Base-by-base conservation (phyloP, 2,888 invertebrate species). In the Diarsia brunnea region DNA sequence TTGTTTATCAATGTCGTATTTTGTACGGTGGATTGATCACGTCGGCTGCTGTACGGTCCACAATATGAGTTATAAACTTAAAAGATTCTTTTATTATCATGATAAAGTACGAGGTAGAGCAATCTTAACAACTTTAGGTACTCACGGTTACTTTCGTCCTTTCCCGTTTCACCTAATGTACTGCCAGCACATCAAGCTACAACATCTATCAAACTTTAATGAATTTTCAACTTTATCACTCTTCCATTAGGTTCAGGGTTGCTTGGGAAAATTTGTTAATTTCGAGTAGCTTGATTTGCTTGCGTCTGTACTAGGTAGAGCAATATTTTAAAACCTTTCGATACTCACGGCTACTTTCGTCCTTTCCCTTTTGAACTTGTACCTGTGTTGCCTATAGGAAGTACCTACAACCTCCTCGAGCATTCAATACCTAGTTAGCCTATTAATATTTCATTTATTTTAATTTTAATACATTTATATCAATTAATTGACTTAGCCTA, bases 1-100 rank as follows among this genome's bases (percentile, higher is more conserved):
- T 78, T 68, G n/a, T 83, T 69, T 49, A 75, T 64, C 69, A 80
- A 81, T 81, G 77, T 70, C 83, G 69, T 71, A 60, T 49, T 69
- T 69, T 27, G 49, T 78, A 55, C 69, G 49, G 45, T 4, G 61
- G 64, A 53, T 58, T 73, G 58, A 74, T 79, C 58, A 78, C 64
- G 64, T 73, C 19, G 43, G 31, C 45, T 47, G 38, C 38, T 38
- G 24, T n/a, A 45, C 2, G n/a, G n/a, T n/a, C 5, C 27, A 31
- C 21, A 27, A 14, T 47, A 47, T 76, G 76, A 76, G 45, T 75
- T 68, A 67, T 67, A 61, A 45, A 49, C 8, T 4, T n/a, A 43
- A 38, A 63, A 43, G n/a, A 43, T 14, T 38, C 0, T 1, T 14
- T 27, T 65, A 49, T 24, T 51, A 31, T 5, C 19, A 27, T 31